Base-by-base conservation (phyloP, 2,888 invertebrate genomes). In the Malthinus flaveolus region DNA sequence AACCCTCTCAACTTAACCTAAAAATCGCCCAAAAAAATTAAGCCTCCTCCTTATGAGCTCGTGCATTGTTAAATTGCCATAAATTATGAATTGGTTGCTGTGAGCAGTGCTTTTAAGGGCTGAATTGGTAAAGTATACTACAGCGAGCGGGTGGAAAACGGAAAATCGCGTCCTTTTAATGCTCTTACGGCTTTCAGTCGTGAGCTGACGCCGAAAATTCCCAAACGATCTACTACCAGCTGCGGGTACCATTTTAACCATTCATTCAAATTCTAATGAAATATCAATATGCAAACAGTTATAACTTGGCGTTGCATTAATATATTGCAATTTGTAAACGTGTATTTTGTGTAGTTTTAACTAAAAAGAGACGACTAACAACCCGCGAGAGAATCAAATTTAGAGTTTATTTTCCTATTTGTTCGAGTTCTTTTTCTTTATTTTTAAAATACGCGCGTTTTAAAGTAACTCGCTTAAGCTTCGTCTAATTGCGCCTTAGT, bases 31-130 rank as follows among this genome's bases (percentile, higher is more conserved):
- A 67, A 68, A 56, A 68, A 68, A 66, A 61, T 61, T 46, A 42
- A 42, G 61, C 63, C 56, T 52, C 61, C 59, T 64, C 66, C 55
- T 23, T 64, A 66, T 67, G 5, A 66, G 70, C 61, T 66, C 68
- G 61, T 70, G 60, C 63, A 64, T 64, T 64, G 64, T 66, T 62
- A 66, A 66, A 73, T 72, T 72, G 72, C 71, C 70, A 71, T 72
- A 72, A 73, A 73, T 73, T 73, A 73, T 73, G 67, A 66, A 72
- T 70, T 69, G 69, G 66, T 69, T 68, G 66, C 68, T 68, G 66
- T 60, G 62, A 56, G 66, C 65, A 61, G 59, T 65, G 71, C 73
- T 73, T 73, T 73, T 71, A 75, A 72, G 71, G 71, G 69, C 68
- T 67, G 71, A 68, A 70, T 71, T 65, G 65, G 67, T 66, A 69